Conservation (phyloP, 1,140 invertebrate genomes). For the Drosophila parabipectinata region DNA sequence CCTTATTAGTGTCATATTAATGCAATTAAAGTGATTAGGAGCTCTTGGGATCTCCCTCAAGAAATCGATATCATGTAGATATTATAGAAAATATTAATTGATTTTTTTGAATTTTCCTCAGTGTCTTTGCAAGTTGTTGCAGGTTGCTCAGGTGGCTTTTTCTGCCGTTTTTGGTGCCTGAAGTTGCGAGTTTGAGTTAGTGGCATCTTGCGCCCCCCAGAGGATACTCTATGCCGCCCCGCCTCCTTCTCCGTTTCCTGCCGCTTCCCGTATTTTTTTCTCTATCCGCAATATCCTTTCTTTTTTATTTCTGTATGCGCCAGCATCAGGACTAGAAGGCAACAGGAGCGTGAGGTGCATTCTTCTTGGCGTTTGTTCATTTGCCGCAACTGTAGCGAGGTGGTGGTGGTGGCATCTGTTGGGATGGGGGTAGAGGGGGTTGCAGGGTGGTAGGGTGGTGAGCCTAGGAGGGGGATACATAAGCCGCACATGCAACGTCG, state of each 20-base stretch:
- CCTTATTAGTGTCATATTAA: no score
- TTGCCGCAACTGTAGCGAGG: constrained; percentile 76
- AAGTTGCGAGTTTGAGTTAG: constrained; percentile 65
- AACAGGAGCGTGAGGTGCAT: constrained; percentile 40
- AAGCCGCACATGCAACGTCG: constrained; percentile 64
- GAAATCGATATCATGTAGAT: background rate
- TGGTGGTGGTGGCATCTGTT: background rate
- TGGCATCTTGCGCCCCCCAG: constrained; percentile 66
- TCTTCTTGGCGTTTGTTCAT: constrained; percentile 76
- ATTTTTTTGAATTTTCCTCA: background rate
- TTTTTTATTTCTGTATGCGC: constrained; percentile 24
- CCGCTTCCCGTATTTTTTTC: constrained; percentile 25
- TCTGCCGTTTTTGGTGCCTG: constrained; percentile 22
- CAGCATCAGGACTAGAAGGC: constrained; percentile 37
- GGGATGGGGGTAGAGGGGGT: background rate
- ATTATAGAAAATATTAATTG: background rate
- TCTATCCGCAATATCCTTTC: constrained; percentile 35
- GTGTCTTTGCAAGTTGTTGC: constrained; percentile 40
- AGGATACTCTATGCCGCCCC: constrained; percentile 31
- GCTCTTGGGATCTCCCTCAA: background rate
- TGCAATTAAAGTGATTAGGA: background rate
- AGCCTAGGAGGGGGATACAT: constrained; percentile 47
- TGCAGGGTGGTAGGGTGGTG: background rate
- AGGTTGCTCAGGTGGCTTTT: constrained; percentile 68
- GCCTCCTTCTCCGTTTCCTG: background rate